Conservation (phyloP, 2,113 vertebrate species). For the Ictalurus punctatus region DNA sequence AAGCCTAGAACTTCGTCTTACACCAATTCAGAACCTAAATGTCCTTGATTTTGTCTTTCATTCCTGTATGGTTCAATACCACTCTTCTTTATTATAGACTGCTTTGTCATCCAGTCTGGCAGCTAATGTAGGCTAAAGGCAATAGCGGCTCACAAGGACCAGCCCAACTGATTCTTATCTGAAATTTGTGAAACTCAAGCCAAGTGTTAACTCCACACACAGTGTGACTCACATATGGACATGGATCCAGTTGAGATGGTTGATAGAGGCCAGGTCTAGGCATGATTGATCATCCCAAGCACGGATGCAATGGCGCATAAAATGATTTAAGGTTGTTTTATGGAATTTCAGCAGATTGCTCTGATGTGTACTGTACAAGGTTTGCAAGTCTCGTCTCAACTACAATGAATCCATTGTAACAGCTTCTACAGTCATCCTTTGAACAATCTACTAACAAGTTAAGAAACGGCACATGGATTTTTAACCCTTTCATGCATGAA, state of each 20-base stretch:
- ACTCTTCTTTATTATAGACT: slow-evolving; percentile 2
- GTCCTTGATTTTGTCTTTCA: slow-evolving; percentile 25
- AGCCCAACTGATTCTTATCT: slow-evolving; percentile 17
- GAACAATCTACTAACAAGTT: not conserved
- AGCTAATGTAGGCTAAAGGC: slow-evolving; percentile 9
- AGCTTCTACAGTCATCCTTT: not conserved
- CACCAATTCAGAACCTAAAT: slow-evolving; percentile 2
- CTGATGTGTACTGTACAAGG: not conserved
- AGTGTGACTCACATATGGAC: slow-evolving; percentile 27
- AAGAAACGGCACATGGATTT: not conserved
- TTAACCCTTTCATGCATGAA: not conserved
- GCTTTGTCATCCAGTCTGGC: slow-evolving; percentile 15
- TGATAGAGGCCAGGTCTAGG: slow-evolving; percentile 24
- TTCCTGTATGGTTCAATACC: not conserved
- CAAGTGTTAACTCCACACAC: not conserved
- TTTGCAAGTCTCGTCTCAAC: not conserved
- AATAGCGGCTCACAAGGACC: not conserved
- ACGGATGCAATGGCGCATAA: slow-evolving; percentile 6
- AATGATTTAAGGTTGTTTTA: not conserved
- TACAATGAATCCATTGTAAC: not conserved
- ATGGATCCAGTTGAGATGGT: slow-evolving; percentile 22
- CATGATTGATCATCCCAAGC: not conserved
- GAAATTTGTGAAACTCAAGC: slow-evolving; percentile 9
- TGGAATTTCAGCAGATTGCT: not conserved
- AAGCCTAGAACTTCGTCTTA: not conserved